Base-by-base conservation (phyloP, 2,797 vertebrate genomes). In the Paedocypris micromegethes region DNA sequence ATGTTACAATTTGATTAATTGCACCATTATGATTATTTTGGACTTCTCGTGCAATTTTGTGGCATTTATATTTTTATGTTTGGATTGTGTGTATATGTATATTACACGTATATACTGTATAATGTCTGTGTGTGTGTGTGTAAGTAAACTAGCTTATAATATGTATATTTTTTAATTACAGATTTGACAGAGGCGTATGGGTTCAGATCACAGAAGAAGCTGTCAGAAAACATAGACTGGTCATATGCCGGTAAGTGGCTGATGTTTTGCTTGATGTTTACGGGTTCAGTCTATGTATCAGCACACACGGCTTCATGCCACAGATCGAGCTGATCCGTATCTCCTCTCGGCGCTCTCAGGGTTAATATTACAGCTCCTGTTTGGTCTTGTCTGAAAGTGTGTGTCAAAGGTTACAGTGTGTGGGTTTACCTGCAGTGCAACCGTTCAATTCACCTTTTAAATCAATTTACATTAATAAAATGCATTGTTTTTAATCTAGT, bases 201-300 rank as follows among this genome's bases (percentile, higher is more conserved):
- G 3, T 93, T 92, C 75, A 91, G 94, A 86, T 92, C 92, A 48
- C 95, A 96, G 64, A 86, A 94, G 73, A 98, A 94, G 84, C 86
- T 96, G 84, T 86, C 89, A 62, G 93, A 97, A 79, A 93, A 94
- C 72, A 92, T 97, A 56, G 95, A 97, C 76, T 98, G 96, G 96
- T 98, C 96, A 1, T 98, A 98, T 1, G 89, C 92, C 83, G 96
- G 96, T 97, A 88, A 84, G 83, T 64, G 6, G 23, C 23, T 23
- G 23, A 23, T 23, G 23, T 23, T 23, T 23, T 23, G 23, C 23
- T 23, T 23, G 23, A 23, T 23, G 23, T 23, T 23, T 23, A 23
- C 48, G 68, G 44, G 58, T 66, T 68, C 43, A 70, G 9, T 63
- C 63, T 60, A 51, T 73, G 67, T 73, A 42, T 57, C 9, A 59